phyloP scores from a whole-genome alignment of 2,888 invertebrate genomes.

The Harpalus rufipes region DNA sequence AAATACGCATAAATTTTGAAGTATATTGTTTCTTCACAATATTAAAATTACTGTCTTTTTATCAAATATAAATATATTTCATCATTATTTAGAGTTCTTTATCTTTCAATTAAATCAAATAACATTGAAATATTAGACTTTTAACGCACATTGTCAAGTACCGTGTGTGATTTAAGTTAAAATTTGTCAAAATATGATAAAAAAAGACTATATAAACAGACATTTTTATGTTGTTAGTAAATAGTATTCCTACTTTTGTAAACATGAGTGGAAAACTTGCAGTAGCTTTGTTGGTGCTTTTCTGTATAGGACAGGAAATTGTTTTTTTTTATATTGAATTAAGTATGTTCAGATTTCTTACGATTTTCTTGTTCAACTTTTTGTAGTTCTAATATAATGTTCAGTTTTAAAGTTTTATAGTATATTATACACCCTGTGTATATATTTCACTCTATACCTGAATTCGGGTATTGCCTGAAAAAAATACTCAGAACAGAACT shows the following conservation, averaged over 20 bases:
- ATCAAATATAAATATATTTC: no score
- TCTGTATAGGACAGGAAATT: constrained; percentile 30
- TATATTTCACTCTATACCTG: no score
- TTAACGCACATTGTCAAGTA: not conserved
- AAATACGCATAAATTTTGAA: not conserved
- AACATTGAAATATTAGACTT: not conserved
- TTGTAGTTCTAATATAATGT: no score
- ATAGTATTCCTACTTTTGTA: not conserved
- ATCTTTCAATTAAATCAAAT: not conserved
- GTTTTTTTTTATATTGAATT: not conserved
- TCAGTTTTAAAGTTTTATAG: no score
- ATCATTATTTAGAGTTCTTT: no score
- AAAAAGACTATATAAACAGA: not conserved
- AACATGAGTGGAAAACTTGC: constrained; percentile 46
- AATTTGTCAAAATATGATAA: constrained; percentile 28
- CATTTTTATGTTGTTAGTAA: no score
- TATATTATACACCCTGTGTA: no score
- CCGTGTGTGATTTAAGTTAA: not conserved
- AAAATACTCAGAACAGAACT: no score
- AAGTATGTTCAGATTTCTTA: not conserved
- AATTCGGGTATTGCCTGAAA: no score
- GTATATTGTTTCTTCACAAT: not conserved
- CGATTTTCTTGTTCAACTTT: no score
- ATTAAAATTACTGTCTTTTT: no score
- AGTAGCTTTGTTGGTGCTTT: not conserved